Evolutionary conservation across 2,113 vertebrate species (phyloP).

Genomic region (Oryzias celebensis): DNA sequence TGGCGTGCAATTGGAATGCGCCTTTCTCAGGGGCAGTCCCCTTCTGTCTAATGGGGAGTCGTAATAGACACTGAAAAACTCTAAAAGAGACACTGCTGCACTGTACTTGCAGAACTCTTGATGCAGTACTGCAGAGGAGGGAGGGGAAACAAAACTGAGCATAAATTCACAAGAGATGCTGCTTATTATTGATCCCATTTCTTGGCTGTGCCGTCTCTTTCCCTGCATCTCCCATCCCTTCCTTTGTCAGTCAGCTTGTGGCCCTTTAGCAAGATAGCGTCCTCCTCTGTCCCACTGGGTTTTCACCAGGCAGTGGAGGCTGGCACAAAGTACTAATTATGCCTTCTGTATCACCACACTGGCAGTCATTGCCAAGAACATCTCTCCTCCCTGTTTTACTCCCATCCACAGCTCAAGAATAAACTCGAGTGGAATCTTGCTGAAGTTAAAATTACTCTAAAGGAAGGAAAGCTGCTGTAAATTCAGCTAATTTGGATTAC

Average conservation of each 20-base stretch:
- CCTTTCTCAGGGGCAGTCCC: constrained; percentile 40
- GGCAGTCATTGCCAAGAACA: constrained; percentile 48
- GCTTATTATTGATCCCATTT: constrained; percentile 52
- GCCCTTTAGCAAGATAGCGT: constrained; percentile 42
- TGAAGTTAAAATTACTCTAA: constrained; percentile 38
- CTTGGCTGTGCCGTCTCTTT: constrained; percentile 27
- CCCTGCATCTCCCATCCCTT: constrained; percentile 32
- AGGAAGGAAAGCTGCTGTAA: no score
- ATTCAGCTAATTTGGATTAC: no score
- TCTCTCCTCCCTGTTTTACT: constrained; percentile 40
- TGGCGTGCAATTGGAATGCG: constrained; percentile 49
- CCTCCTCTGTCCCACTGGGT: constrained; percentile 43
- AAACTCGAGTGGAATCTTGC: constrained; percentile 35
- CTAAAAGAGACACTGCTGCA: constrained; percentile 48
- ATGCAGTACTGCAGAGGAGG: constrained; percentile 21
- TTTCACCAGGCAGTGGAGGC: constrained; percentile 52
- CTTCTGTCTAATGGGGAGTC: constrained; percentile 34
- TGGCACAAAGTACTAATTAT: constrained; percentile 69
- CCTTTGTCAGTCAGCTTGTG: constrained; percentile 50
- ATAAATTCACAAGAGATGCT: constrained; percentile 38
- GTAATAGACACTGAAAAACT: constrained; percentile 59
- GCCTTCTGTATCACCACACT: constrained; percentile 47
- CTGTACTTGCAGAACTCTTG: constrained; percentile 21
- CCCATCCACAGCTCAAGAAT: constrained; percentile 46
- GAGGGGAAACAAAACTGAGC: constrained; percentile 9